Evolutionary conservation across 2,888 invertebrate species (phyloP), one percentile per base, ranked within the genome.

Genomic region (Clitarchus hookeri): DNA sequence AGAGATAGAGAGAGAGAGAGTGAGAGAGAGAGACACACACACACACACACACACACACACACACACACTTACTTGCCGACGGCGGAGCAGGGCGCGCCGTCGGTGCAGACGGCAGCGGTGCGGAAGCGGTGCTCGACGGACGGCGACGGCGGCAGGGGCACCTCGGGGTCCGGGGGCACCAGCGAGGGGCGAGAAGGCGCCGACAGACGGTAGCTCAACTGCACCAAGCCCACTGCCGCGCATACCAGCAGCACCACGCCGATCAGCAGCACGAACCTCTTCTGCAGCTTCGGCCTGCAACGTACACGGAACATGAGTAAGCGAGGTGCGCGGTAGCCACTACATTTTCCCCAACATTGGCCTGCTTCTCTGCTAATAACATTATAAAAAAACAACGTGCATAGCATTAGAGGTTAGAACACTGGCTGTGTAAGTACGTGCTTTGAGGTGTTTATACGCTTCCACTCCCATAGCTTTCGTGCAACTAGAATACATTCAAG

Each of bases 1-100:
- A 65, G 65, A 6, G 65, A 23, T 16, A 23, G 65, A 13, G 65
- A 6, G 65, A 16, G 65, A 23, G 11, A 16, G 65, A 23, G 19
- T 13, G 65, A 19, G 19, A 4, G 65, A 65, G 65, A 65, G 16
- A n/a, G n/a, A n/a, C n/a, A n/a, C n/a, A n/a, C n/a, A n/a, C n/a
- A n/a, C n/a, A n/a, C n/a, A n/a, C n/a, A n/a, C n/a, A n/a, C n/a
- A n/a, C n/a, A n/a, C n/a, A n/a, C n/a, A n/a, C n/a, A n/a, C n/a
- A n/a, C n/a, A n/a, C n/a, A n/a, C n/a, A 84, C 93, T 91, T 92
- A 97, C 97, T 94, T 95, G 91, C 97, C 97, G 89, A 97, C 94
- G 88, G 93, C 91, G 6, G 97, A 96, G 91, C 97, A 97, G 9
- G 94, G 93, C 6, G 93, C 93, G 8, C 95, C 95, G 90, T 97